phyloP scores from a whole-genome alignment of 2,113 vertebrate genomes.

The Gnathonemus echidnorhynchus region DNA sequence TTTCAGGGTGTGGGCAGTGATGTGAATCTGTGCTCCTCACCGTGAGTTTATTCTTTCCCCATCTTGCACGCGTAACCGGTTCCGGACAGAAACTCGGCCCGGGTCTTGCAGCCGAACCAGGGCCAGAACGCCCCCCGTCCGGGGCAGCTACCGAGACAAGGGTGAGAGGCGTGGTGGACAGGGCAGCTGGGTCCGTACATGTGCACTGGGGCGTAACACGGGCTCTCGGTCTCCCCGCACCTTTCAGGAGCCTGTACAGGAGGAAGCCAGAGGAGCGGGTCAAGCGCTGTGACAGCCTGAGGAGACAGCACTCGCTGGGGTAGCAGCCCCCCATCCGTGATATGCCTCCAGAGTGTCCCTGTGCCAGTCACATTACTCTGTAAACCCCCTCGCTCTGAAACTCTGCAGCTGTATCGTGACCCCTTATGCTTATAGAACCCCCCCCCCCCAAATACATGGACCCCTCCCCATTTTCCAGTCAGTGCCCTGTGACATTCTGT shows the following conservation, averaged over 20 bases:
- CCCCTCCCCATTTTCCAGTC: neutral
- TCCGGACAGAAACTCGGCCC: conserved; percentile 41
- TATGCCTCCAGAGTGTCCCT: neutral
- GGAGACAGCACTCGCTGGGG: conserved; percentile 62
- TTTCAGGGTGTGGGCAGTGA: neutral
- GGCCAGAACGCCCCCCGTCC: conserved; percentile 74
- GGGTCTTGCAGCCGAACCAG: conserved; percentile 76
- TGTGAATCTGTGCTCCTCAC: neutral
- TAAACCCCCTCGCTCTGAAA: neutral
- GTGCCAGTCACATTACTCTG: neutral
- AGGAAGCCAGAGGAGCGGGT: conserved; percentile 57
- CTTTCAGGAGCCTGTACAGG: conserved; percentile 58
- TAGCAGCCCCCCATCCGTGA: conserved; percentile 18
- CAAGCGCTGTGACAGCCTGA: conserved; percentile 51
- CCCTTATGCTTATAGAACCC: neutral
- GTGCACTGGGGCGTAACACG: neutral
- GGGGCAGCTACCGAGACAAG: conserved; percentile 75
- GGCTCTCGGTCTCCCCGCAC: neutral
- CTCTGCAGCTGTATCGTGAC: neutral
- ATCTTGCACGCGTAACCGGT: neutral
- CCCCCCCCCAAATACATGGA: neutral
- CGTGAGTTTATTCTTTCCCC: neutral
- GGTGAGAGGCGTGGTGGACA: conserved; percentile 56
- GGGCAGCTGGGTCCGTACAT: neutral
- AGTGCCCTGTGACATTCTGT: neutral